Conservation (phyloP, 2,797 vertebrate species). For the Chelonia mydas region DNA sequence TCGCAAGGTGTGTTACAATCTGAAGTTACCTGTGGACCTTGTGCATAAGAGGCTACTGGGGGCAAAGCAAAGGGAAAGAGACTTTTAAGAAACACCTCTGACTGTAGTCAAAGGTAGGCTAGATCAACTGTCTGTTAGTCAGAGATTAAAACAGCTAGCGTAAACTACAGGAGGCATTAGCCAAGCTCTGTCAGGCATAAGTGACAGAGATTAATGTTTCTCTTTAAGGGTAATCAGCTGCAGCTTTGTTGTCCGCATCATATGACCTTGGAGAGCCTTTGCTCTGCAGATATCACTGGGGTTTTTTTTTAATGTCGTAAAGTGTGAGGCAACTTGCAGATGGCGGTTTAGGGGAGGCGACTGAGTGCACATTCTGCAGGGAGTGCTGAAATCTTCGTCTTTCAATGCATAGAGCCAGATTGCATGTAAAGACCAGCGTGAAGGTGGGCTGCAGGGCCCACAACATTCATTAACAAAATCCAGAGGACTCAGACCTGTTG, state of each 20-base stretch:
- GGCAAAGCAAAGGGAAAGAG: background rate
- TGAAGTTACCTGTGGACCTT: background rate
- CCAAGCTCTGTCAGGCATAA: background rate
- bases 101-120: background rate
- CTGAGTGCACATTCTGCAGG: background rate
- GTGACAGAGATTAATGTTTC: background rate
- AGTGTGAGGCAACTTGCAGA: background rate
- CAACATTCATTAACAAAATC: background rate
- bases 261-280: background rate
- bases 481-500: background rate
- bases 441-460: background rate
- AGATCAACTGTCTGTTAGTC: background rate
- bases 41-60: background rate
- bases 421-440: background rate
- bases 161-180: background rate
- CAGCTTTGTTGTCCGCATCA: background rate
- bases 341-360: background rate
- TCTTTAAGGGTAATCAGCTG: background rate
- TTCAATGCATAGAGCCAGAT: rapidly evolving
- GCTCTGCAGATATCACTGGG: background rate
- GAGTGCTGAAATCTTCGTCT: background rate
- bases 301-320: background rate
- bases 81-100: background rate
- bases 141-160: background rate
- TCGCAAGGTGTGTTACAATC: background rate